These are phyloP conservation scores for Cenopis cana DNA, from an alignment of 2,888 invertebrate species.

Conservation along the genomic window DNA sequence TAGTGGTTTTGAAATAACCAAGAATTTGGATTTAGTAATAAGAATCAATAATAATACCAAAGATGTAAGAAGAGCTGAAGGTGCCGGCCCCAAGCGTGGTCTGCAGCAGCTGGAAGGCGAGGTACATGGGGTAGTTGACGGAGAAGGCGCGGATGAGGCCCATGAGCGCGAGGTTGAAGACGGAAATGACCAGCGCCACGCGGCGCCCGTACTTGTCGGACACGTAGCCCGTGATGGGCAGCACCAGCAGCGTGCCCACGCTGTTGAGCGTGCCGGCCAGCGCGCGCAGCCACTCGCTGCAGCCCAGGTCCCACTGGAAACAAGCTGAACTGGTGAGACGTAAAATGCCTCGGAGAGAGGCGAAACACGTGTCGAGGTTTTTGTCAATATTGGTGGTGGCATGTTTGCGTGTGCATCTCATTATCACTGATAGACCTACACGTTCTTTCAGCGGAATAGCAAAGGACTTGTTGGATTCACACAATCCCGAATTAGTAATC, in stretches of 20 bases:
- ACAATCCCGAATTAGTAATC: no score
- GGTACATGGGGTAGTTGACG: conserved; percentile 82
- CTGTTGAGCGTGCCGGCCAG: conserved; percentile 89
- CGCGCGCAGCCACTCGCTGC: conserved; percentile 88
- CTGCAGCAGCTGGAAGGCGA: conserved; percentile 82
- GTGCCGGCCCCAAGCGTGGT: conserved; percentile 82
- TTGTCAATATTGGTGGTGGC: no score
- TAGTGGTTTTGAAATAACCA: neutral
- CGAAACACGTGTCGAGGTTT: no score
- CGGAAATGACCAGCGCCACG: conserved; percentile 75
- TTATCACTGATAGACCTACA: no score
- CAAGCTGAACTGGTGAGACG: no score
- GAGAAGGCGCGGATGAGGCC: conserved; percentile 84
- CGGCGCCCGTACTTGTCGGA: conserved; percentile 87
- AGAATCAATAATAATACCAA: conserved; percentile 56
- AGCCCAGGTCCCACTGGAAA: conserved; percentile 87
- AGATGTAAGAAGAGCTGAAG: conserved; percentile 79
- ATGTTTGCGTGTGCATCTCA: no score
- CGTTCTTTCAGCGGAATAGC: no score
- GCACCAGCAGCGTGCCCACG: conserved; percentile 88
- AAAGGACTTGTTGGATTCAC: no score
- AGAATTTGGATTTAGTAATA: no score
- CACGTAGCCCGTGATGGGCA: conserved; percentile 88
- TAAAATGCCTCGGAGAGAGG: no score
- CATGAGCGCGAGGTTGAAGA: conserved; percentile 69